phyloP scores from a whole-genome alignment of 2,113 vertebrate species.

The Tapirus terrestris region DNA sequence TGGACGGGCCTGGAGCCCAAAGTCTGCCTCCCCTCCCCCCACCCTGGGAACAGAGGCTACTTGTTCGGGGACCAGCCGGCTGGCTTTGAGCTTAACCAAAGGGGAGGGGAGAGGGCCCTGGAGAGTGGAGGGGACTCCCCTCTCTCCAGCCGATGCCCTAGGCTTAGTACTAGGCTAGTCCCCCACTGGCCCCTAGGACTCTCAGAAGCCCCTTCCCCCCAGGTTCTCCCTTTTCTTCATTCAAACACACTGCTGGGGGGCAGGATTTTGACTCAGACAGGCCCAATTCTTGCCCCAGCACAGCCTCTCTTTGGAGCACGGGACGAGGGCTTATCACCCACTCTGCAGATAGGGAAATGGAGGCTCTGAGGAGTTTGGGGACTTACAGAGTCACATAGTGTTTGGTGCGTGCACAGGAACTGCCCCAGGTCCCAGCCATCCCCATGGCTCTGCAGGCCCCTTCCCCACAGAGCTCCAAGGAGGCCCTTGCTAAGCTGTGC shows the following conservation, averaged over 20 bases:
- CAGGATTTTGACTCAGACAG: not conserved
- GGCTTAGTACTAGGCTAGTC: not conserved
- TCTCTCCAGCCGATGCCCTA: conserved; percentile 71
- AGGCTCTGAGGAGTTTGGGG: not conserved
- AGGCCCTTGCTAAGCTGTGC: not conserved
- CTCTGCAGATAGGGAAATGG: conserved; percentile 2
- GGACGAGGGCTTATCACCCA: not conserved
- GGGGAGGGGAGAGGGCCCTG: conserved; percentile 85
- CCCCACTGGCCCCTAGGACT: not conserved
- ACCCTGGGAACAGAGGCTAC: conserved; percentile 78
- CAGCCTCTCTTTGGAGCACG: not conserved
- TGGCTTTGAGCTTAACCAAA: conserved; percentile 80
- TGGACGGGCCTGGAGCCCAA: conserved; percentile 72
- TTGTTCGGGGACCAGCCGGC: conserved; percentile 78
- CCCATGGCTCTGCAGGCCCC: not conserved
- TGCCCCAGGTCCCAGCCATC: not conserved
- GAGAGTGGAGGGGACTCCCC: conserved; percentile 75
- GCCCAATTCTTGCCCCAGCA: not conserved
- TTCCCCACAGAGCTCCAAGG: not conserved
- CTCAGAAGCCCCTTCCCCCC: not conserved
- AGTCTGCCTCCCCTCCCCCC: conserved; percentile 75
- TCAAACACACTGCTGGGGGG: not conserved
- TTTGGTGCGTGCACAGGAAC: not conserved
- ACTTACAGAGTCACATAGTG: not conserved
- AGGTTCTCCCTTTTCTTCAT: conserved; percentile 1